phyloP scores from a whole-genome alignment of 2,113 vertebrate species.

The Peucedramus taeniatus region DNA sequence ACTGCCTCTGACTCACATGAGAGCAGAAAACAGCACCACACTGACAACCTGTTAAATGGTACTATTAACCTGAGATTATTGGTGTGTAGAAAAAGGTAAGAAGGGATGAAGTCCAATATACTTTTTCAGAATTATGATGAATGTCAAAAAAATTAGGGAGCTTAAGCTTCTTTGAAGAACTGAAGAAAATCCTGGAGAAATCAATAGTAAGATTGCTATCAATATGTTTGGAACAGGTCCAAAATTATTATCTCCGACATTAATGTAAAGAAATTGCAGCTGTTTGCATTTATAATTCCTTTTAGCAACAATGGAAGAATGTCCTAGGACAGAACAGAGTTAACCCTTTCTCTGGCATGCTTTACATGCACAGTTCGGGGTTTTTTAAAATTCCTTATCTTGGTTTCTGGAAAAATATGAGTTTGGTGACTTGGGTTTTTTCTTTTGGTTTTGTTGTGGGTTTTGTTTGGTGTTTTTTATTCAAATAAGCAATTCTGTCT shows the following conservation, averaged over 20 bases:
- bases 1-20: not conserved
- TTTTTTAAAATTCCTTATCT: not conserved
- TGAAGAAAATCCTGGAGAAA: not conserved
- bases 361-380: not conserved
- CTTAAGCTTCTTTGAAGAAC: not conserved
- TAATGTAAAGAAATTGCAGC: conserved; percentile 5
- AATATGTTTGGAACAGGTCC: not conserved
- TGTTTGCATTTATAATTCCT: not conserved
- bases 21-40: not conserved
- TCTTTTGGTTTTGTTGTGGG: not conserved
- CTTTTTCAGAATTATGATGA: not conserved
- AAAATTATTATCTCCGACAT: not conserved
- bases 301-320: not conserved
- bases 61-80: not conserved
- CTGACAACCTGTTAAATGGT: not conserved
- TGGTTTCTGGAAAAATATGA: not conserved
- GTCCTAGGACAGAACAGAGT: not conserved
- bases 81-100: not conserved
- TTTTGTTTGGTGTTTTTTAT: not conserved
- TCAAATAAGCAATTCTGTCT: not conserved
- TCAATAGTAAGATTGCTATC: conserved; percentile 4
- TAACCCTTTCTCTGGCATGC: not conserved
- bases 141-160: not conserved
- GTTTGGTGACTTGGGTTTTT: not conserved
- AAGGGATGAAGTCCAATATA: not conserved